phyloP scores from a whole-genome alignment of 2,113 vertebrate species.

The Euleptes europaea region DNA sequence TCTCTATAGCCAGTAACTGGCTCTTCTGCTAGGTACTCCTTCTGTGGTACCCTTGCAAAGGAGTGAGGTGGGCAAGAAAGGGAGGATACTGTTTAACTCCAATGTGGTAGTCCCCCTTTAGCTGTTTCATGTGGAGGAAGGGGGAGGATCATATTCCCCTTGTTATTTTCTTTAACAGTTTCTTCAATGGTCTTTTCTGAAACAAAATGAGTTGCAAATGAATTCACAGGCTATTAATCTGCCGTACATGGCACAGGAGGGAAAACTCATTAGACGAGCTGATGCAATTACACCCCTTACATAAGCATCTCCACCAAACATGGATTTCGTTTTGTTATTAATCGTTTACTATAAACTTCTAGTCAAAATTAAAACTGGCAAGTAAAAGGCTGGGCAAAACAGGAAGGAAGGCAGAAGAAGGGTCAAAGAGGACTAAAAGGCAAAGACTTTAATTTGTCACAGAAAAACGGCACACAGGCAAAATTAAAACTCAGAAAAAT shows the following conservation, averaged over 20 bases:
- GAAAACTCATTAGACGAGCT: constrained; percentile 70
- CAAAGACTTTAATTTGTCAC: constrained; percentile 38
- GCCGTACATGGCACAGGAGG: constrained; percentile 69
- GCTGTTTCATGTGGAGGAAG: not conserved
- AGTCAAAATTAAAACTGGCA: constrained; percentile 50
- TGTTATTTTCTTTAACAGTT: constrained; percentile 67
- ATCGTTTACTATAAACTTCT: constrained; percentile 54
- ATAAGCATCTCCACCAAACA: constrained; percentile 71
- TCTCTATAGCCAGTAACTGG: not conserved
- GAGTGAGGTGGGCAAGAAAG: not conserved
- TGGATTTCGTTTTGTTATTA: constrained; percentile 70
- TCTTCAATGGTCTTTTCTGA: constrained; percentile 73
- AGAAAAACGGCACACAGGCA: constrained; percentile 13
- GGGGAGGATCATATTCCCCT: constrained; percentile 45
- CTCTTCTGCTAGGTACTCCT: not conserved
- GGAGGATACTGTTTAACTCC: not conserved
- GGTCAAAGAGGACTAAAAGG: not conserved
- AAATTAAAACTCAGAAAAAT: constrained; percentile 41
- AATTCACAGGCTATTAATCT: constrained; percentile 76
- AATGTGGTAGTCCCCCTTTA: not conserved
- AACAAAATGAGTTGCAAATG: constrained; percentile 71
- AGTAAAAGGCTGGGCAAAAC: constrained; percentile 40
- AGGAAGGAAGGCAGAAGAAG: constrained; percentile 22
- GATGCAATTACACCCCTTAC: constrained; percentile 73
- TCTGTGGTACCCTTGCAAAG: not conserved